A percentile compares a stretch with the other conserved stretches of the same genome.
These are phyloP conservation scores for Drosophila putrida DNA, from an alignment of 2,888 invertebrate genomes.

Conservation along the genomic window DNA sequence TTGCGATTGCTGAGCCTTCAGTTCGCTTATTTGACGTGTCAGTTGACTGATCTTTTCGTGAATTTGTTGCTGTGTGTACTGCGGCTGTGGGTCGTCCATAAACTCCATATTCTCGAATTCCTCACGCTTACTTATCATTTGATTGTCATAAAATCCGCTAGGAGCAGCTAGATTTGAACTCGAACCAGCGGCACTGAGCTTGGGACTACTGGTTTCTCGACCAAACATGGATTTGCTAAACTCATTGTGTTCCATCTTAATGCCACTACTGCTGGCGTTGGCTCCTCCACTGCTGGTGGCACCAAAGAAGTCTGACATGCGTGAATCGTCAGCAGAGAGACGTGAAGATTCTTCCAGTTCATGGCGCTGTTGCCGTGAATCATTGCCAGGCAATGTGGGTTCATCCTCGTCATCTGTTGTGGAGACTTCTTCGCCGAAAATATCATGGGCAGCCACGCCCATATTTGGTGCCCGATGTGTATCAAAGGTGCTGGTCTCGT, in stretches of 20 bases:
- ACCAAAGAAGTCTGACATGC: slow-evolving; percentile 90
- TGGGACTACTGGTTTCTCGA: slow-evolving; percentile 68
- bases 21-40: slow-evolving; percentile 90
- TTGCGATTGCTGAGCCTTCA: slow-evolving; percentile 90
- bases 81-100: slow-evolving; percentile 76
- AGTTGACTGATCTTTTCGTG: slow-evolving; percentile 90
- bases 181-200: slow-evolving; percentile 80
- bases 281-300: slow-evolving; percentile 86
- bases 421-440: slow-evolving; percentile 96
- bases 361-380: slow-evolving; percentile 85
- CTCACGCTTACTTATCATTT: slow-evolving; percentile 71
- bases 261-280: slow-evolving; percentile 58
- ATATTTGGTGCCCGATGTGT: slow-evolving; percentile 71
- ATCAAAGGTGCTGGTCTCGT: slow-evolving; percentile 70
- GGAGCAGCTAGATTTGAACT: slow-evolving; percentile 82
- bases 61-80: slow-evolving; percentile 86
- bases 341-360: slow-evolving; percentile 93
- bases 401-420: slow-evolving; percentile 94
- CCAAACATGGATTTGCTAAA: slow-evolving; percentile 84
- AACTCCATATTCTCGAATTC: slow-evolving; percentile 82
- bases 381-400: slow-evolving; percentile 86
- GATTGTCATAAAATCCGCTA: slow-evolving; percentile 81
- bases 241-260: slow-evolving; percentile 80
- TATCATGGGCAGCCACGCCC: slow-evolving; percentile 90
- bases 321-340: slow-evolving; percentile 91